phyloP scores from a whole-genome alignment of 2,797 vertebrate species.

The Emydoidea blandingii region DNA sequence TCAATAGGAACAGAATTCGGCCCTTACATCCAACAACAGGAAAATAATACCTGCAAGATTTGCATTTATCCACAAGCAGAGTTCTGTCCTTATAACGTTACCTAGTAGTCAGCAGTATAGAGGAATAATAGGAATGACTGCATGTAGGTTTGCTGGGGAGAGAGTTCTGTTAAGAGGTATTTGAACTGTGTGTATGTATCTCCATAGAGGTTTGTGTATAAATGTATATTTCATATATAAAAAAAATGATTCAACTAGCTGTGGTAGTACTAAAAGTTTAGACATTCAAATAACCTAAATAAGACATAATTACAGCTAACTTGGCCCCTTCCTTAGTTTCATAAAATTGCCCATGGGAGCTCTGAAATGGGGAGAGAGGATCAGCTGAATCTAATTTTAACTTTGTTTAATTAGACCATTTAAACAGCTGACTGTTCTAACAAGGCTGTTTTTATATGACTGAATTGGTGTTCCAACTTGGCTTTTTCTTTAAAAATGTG shows the following conservation, averaged over 20 bases:
- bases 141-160: not conserved
- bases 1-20: not conserved
- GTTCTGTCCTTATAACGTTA: not conserved
- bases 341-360: constrained; percentile 18
- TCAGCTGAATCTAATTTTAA: constrained; percentile 17
- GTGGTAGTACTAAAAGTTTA: not conserved
- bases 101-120: not conserved
- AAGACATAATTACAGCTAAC: accelerated
- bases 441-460: not conserved
- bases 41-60: not conserved
- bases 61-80: not conserved
- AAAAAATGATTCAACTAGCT: not conserved
- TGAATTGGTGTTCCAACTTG: not conserved
- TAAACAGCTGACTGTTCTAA: not conserved
- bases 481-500: not conserved
- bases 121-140: not conserved
- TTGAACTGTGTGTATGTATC: not conserved
- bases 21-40: not conserved
- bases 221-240: not conserved
- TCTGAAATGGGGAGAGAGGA: not conserved
- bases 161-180: not conserved
- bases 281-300: not conserved
- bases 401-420: constrained; percentile 22
- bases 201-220: too few species aligned
- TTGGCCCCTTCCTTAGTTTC: not conserved